These are phyloP conservation scores for Medauroidea extradentata DNA, from an alignment of 1,140 invertebrate species.

Conservation along the genomic window DNA sequence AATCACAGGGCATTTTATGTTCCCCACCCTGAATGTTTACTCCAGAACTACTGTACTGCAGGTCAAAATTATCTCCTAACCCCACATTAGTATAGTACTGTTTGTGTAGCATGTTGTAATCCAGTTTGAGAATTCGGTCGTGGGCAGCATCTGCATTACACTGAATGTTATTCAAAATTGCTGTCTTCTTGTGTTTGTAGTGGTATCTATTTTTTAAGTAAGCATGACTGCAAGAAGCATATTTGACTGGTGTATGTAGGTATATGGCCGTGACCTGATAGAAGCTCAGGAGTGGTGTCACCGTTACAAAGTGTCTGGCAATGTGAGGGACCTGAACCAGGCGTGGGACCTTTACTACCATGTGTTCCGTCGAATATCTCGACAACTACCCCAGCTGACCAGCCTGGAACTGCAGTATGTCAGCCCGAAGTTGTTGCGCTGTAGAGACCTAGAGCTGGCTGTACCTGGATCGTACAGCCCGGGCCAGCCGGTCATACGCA, in stretches of 20 bases:
- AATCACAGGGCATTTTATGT: no score
- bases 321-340: conserved; percentile 88
- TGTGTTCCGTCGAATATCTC: conserved; percentile 90
- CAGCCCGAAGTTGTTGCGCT: conserved; percentile 84
- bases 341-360: conserved; percentile 99
- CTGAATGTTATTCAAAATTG: no score
- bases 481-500: conserved; percentile 77
- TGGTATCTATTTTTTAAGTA: no score
- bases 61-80: no score
- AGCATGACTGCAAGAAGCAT: no score
- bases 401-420: conserved; percentile 93
- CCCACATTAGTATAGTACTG: no score
- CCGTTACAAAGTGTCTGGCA: conserved; percentile 61
- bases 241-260: conserved; percentile 47
- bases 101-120: no score
- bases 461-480: conserved; percentile 95
- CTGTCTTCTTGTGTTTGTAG: no score
- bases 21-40: no score
- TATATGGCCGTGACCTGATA: conserved; percentile 89
- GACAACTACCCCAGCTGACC: conserved; percentile 87
- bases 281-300: conserved; percentile 92
- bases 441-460: conserved; percentile 88
- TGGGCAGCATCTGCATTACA: no score
- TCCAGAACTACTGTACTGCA: no score
- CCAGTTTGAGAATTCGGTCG: no score